Conservation (phyloP, 2,797 vertebrate species). For the Danio kyathit region DNA sequence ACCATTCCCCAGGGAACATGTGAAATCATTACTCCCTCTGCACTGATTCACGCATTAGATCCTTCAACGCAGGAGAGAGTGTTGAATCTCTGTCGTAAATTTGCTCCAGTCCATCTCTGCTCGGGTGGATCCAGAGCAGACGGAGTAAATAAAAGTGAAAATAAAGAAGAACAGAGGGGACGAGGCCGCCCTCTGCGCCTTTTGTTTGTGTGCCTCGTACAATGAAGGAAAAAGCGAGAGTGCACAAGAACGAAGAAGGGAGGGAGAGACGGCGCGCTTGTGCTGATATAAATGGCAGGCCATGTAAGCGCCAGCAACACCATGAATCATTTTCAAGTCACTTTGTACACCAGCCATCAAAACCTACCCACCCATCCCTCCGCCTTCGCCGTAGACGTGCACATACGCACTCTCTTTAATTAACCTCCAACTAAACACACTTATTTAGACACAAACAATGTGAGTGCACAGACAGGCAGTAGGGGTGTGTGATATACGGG, state of each 20-base stretch:
- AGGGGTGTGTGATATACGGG: neutral
- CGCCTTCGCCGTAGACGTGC: constrained; percentile 26
- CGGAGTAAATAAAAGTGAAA: constrained; percentile 49
- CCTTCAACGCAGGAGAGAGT: constrained; percentile 64
- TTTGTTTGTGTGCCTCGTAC: constrained; percentile 37
- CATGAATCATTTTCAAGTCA: constrained; percentile 72
- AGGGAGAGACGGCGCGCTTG: constrained; percentile 28
- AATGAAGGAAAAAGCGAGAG: constrained; percentile 32
- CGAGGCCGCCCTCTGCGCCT: constrained; percentile 19
- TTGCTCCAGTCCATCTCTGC: constrained; percentile 35
- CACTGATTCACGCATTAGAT: constrained; percentile 75
- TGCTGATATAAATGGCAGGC: constrained; percentile 55
- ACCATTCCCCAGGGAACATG: constrained; percentile 67
- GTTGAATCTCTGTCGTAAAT: constrained; percentile 68
- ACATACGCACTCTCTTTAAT: constrained; percentile 57
- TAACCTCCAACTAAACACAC: constrained; percentile 48
- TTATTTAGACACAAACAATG: constrained; percentile 27
- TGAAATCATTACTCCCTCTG: constrained; percentile 72
- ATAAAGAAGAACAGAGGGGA: constrained; percentile 29
- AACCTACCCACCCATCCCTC: constrained; percentile 48
- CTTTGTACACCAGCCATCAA: constrained; percentile 47
- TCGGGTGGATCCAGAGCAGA: constrained; percentile 21
- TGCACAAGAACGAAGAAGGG: constrained; percentile 3
- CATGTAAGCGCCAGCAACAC: constrained; percentile 62
- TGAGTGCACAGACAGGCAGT: constrained; percentile 31